These are phyloP conservation scores for Rhopalosiphum padi DNA, from an alignment of 1,140 invertebrate species.

Conservation along the genomic window DNA sequence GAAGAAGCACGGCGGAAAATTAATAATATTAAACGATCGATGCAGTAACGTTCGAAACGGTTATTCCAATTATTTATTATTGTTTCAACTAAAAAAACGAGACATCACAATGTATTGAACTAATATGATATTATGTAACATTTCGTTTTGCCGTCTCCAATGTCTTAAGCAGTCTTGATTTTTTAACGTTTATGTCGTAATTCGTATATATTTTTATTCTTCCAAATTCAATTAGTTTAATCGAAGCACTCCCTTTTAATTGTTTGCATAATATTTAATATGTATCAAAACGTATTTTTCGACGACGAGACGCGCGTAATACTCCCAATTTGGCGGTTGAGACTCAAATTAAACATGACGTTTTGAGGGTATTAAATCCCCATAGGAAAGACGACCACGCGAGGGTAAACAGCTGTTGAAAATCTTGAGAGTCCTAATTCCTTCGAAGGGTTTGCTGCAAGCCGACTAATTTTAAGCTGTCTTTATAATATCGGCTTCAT, in stretches of 20 bases:
- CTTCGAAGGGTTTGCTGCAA: not conserved
- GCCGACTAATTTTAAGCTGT: slow-evolving; percentile 8
- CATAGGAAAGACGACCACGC: not conserved
- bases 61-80: not conserved
- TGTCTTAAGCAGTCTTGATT: not conserved
- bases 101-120: not conserved
- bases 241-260: not conserved
- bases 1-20: not conserved
- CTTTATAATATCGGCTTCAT: not conserved
- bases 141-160: not conserved
- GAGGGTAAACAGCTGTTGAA: not conserved
- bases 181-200: not conserved
- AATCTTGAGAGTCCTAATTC: slow-evolving; percentile 19
- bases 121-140: not conserved
- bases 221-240: slow-evolving; percentile 22
- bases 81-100: not conserved
- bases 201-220: not conserved
- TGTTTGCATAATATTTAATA: not conserved
- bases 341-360: slow-evolving; percentile 38
- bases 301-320: not conserved
- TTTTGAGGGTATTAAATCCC: slow-evolving; percentile 15
- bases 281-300: not conserved
- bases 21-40: not conserved
- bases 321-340: not conserved
- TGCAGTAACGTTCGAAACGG: not conserved